Evolutionary conservation across 1,140 invertebrate genomes (phyloP), one percentile per base, ranked within the genome.

Genomic region (Planococcus citri): DNA sequence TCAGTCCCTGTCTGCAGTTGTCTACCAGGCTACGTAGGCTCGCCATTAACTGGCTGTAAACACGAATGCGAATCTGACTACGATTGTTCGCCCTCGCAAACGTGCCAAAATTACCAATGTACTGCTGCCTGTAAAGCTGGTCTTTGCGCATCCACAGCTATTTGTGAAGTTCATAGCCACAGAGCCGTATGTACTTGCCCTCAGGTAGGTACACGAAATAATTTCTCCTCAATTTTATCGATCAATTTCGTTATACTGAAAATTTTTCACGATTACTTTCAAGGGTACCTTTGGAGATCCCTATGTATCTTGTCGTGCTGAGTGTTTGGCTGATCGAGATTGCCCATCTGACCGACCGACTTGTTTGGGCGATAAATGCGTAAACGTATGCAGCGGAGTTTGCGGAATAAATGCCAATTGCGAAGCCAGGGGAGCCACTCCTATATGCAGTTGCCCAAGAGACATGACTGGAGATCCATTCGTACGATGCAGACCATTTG

Each of bases 391-490:
- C 76, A 12, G 12, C 1, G 85, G 86, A 12, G 86, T 86, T 14
- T 94, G 91, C 75, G 91, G 91, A 33, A 79, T 88, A 0, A 87
- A 89, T 72, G 90, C 92, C 57, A 83, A 91, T 70, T 94, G 90
- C 76, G 83, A 89, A 73, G 82, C 92, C 29, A 80, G 87, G 9
- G 86, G 89, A 0, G 80, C 85, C 72, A 94, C 86, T 25, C 90
- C 87, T 22, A 85, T 93, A 27, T 93, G 91, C 78, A 90, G 87
- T 57, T 94, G 91, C 77, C 91, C 91, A 1, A 86, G 82, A 74
- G 88, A 91, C 75, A 91, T 89, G 86, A 92, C 90, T 24, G 91
- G 91, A 1, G 86, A 93, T 83, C 90, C 91, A 17, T 94, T 92
- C 77, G 80, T 86, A 1, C 83, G 83, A 73, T 93, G 91, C 78